Percentiles rank a stretch among this genome's conserved stretches.
These are phyloP conservation scores for Cheracebus regulus DNA, from an alignment of 2,797 vertebrate genomes.

Conservation along the genomic window DNA sequence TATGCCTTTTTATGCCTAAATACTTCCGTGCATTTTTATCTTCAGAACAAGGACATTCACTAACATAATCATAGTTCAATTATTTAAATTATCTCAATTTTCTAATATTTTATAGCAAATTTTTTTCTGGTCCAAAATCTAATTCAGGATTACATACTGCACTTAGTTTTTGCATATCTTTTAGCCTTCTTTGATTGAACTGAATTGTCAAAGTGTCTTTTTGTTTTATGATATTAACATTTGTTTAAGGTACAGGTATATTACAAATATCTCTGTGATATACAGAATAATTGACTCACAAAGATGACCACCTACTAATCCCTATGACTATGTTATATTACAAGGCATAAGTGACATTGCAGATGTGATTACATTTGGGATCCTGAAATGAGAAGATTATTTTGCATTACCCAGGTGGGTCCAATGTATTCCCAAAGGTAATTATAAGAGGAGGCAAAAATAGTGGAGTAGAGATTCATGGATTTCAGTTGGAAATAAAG, in stretches of 20 bases:
- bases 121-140: not conserved
- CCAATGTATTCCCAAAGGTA: not conserved
- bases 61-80: not conserved
- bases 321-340: not conserved
- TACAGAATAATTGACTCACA: not conserved
- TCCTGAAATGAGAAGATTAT: not conserved
- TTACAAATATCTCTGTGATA: not conserved
- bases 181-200: not conserved
- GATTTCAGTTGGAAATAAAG: not conserved
- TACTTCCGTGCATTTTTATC: not conserved
- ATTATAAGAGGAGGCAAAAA: not conserved
- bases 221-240: not conserved
- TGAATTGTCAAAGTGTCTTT: not conserved
- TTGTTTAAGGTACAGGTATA: not conserved
- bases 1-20: not conserved
- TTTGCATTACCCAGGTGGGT: not conserved
- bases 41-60: not conserved
- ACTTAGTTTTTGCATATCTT: not conserved
- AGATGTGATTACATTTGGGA: not conserved
- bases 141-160: not conserved
- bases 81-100: not conserved
- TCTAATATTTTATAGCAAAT: not conserved
- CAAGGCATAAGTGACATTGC: not conserved
- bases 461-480: not conserved
- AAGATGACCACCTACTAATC: not conserved